Base-by-base conservation (phyloP, 1,140 invertebrate genomes). In the Helicoverpa armigera region DNA sequence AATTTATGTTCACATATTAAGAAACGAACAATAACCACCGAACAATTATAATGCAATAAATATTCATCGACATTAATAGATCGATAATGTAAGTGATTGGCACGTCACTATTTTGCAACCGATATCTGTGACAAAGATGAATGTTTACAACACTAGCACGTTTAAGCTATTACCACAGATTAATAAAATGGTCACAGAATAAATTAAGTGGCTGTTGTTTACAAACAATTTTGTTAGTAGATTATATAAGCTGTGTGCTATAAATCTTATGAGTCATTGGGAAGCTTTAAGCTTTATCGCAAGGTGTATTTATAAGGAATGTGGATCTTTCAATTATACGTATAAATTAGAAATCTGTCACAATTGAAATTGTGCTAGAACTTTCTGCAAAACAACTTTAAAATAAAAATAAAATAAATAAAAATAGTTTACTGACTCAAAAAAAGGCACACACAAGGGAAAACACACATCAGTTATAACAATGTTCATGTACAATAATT, bases 21-120 rank as follows among this genome's bases (percentile, higher is more conserved):
- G n/a, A n/a, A 29, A 63, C 67, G 74, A 83, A 83, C 75, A 83
- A 84, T 86, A 82, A 82, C 65, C 79, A 85, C 86, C 82, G 88
- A 89, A 90, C 88, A 90, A 89, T 90, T 90, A 89, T 80, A 79
- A 54, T 77, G 35, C 85, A 86, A 87, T 89, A 86, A 86, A 89
- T 89, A 88, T 91, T 88, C 86, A 89, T 87, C 88, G 82, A 81
- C 74, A 82, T 88, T 87, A 83, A 87, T 91, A 91, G 91, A 89
- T 89, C 90, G 89, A 89, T 84, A 88, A 43, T 43, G 35, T 43
- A 43, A 89, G 84, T 81, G 86, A 86, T 75, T 69, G 31, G 60
- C 13, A 60, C 56, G 18, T 75, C 58, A 61, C 73, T 75, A 75
- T 18, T 43, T 61, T 29, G 13, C 29, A 75, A 61, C 73, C 23